phyloP scores from a whole-genome alignment of 2,797 vertebrate genomes.

The Kryptopterus vitreolus region DNA sequence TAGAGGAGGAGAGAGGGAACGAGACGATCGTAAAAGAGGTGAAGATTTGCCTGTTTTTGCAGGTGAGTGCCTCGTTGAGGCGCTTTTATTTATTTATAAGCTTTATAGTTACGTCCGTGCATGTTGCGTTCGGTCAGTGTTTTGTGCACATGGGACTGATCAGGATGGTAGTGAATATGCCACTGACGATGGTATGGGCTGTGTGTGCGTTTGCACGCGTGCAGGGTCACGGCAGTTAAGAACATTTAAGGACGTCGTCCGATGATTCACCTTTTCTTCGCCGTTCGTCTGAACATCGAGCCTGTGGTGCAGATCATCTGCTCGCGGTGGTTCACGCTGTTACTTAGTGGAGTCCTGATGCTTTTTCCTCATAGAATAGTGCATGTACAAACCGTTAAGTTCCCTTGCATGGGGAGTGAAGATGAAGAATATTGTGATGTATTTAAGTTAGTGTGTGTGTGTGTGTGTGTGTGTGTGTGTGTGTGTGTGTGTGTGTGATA shows the following conservation, averaged over 20 bases:
- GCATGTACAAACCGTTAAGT: not conserved
- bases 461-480: not conserved
- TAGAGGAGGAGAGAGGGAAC: conserved; percentile 50
- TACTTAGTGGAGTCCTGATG: not conserved
- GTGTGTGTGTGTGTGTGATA: too few species aligned
- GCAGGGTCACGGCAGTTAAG: conserved; percentile 25
- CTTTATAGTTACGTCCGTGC: not conserved
- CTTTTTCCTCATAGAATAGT: not conserved
- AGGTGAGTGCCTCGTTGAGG: not conserved
- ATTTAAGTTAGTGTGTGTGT: not conserved
- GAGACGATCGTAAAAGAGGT: conserved; percentile 44
- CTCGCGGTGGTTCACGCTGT: not conserved
- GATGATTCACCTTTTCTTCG: not conserved
- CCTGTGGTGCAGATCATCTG: not conserved
- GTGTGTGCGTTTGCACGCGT: conserved; percentile 37
- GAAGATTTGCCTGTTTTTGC: conserved; percentile 31
- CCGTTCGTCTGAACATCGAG: not conserved
- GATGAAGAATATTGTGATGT: conserved; percentile 25
- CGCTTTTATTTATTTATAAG: not conserved
- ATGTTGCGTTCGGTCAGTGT: conserved; percentile 39
- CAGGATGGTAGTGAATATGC: conserved; percentile 53
- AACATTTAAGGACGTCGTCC: not conserved
- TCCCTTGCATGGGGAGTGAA: not conserved
- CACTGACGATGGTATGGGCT: conserved; percentile 68
- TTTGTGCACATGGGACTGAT: conserved; percentile 59